Percentiles rank a stretch among this genome's conserved stretches.
These are phyloP conservation scores for Potorous gilbertii DNA, from an alignment of 2,797 vertebrate species.

Conservation along the genomic window DNA sequence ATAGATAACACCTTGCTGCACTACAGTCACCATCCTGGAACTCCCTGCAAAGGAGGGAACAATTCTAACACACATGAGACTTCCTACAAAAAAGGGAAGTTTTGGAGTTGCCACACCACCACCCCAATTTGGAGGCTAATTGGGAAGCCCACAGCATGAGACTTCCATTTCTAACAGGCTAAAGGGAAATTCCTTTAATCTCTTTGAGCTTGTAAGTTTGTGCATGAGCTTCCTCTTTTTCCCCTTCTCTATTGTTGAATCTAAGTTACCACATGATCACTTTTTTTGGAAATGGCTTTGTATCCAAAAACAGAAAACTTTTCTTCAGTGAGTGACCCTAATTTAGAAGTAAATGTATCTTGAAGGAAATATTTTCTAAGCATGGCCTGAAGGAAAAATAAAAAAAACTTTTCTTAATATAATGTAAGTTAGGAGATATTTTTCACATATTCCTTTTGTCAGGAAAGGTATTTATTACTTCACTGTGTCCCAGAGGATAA, in stretches of 20 bases:
- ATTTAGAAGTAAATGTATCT: constrained; percentile 22
- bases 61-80: background rate
- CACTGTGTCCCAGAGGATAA: constrained; percentile 39
- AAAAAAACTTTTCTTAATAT: constrained; percentile 26
- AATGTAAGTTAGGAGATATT: constrained; percentile 29
- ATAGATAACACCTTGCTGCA: background rate
- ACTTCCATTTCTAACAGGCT: background rate
- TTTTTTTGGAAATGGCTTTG: background rate
- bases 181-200: background rate
- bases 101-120: background rate
- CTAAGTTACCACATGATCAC: background rate
- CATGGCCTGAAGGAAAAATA: constrained; percentile 7
- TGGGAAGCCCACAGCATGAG: background rate
- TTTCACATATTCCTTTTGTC: constrained; percentile 46
- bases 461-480: constrained; percentile 30
- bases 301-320: background rate
- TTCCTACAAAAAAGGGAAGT: background rate
- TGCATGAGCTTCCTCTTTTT: background rate
- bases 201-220: background rate
- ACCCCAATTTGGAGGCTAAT: background rate
- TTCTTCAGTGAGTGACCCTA: background rate
- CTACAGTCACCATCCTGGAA: background rate
- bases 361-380: constrained; percentile 51
- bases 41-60: background rate
- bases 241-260: background rate